Evolutionary conservation across 1,140 invertebrate genomes (phyloP).

Genomic region (Drosophila orena): DNA sequence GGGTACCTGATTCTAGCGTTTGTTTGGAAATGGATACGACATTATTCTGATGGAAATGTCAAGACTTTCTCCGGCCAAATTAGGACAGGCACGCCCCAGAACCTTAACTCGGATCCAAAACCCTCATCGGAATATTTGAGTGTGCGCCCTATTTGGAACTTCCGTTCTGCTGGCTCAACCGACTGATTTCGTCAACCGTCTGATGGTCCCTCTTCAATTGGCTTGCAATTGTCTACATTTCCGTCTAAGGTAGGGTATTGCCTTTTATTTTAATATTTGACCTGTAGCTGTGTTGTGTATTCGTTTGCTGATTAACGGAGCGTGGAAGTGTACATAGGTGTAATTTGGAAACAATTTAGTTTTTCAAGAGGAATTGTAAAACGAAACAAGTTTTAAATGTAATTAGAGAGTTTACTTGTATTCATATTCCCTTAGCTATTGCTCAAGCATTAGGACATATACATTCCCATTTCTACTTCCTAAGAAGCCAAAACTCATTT

Average conservation of each 20-base stretch:
- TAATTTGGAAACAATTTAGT: not conserved
- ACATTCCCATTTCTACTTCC: not conserved
- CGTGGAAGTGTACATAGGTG: conserved; percentile 26
- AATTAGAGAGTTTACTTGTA: conserved; percentile 13
- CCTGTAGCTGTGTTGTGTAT: conserved; percentile 19
- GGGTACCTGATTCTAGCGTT: not conserved
- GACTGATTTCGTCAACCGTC: conserved; percentile 46
- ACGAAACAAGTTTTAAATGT: not conserved
- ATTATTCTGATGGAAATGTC: conserved; percentile 49
- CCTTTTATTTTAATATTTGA: conserved; percentile 16
- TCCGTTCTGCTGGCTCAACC: conserved; percentile 59
- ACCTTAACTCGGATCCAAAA: conserved; percentile 16
- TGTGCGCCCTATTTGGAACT: conserved; percentile 61
- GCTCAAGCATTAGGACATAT: not conserved
- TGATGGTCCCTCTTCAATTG: conserved; percentile 45
- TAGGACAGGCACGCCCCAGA: conserved; percentile 21
- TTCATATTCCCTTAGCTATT: not conserved
- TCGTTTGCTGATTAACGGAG: conserved; percentile 27
- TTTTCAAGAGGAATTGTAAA: not conserved
- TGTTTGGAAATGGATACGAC: conserved; percentile 7
- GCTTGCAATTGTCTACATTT: conserved; percentile 25
- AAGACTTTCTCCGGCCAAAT: conserved; percentile 65
- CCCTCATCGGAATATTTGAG: conserved; percentile 58
- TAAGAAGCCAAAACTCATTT: not conserved
- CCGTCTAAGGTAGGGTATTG: conserved; percentile 9